Evolutionary conservation across 92 coral and sea anemone genomes (phyloP), one percentile per base, ranked within the genome.

Genomic region (Umimayanthus kanabou): DNA sequence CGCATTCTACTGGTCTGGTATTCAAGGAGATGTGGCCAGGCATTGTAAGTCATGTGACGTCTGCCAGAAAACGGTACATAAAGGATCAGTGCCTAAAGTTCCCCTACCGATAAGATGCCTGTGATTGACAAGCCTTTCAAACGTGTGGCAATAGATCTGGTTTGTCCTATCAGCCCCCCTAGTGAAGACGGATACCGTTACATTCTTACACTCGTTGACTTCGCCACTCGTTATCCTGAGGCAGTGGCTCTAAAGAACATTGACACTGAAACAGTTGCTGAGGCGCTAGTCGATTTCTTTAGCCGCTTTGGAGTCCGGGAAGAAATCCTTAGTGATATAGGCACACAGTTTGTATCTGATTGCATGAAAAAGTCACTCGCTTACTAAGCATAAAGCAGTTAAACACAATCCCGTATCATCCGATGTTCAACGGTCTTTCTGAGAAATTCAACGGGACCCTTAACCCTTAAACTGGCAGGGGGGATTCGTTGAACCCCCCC

Each of bases 21-120:
- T n/a, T n/a, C n/a, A n/a, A n/a, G n/a, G n/a, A n/a, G n/a, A n/a
- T n/a, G n/a, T n/a, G n/a, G n/a, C n/a, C n/a, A n/a, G n/a, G n/a
- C n/a, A n/a, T n/a, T n/a, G n/a, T n/a, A n/a, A n/a, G n/a, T n/a
- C n/a, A n/a, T n/a, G n/a, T n/a, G n/a, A n/a, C n/a, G n/a, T n/a
- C n/a, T n/a, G n/a, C n/a, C n/a, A n/a, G n/a, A n/a, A n/a, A n/a
- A n/a, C n/a, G n/a, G n/a, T n/a, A n/a, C 77, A 89, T 13, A 94
- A 92, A 81, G 93, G 93, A 9, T 81, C 91, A 14, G 87, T 91
- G 23, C 88, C 88, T 2, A 93, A 89, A 42, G 91, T 92, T 0
- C 90, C 97, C n/a, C 53, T 91, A 13, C 85, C 78, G 42, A 76
- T n/a, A n/a, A 80, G 85, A 94, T 94, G 95, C 95, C 94, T 40